Evolutionary conservation across 2,888 invertebrate species (phyloP).

Genomic region (Tribolium freemani): DNA sequence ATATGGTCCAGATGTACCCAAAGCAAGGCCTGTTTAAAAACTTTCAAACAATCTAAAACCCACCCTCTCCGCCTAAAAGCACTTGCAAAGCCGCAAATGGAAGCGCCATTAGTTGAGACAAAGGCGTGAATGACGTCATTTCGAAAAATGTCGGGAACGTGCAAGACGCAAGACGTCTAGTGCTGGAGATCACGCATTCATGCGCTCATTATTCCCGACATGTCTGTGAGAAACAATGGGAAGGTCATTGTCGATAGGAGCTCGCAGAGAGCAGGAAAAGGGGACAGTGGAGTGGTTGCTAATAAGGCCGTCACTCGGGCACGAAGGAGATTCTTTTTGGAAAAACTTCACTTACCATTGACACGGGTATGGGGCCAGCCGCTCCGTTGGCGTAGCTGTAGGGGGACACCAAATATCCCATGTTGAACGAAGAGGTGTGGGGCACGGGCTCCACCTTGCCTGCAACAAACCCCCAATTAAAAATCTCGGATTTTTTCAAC

Average conservation of each 20-base stretch:
- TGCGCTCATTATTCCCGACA: slow-evolving; percentile 44
- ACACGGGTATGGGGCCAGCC: slow-evolving; percentile 86
- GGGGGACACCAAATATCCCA: slow-evolving; percentile 93
- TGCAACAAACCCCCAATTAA: slow-evolving; percentile 67
- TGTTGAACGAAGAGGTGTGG: slow-evolving; percentile 87
- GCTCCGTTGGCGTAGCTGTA: slow-evolving; percentile 92
- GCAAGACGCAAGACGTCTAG: slow-evolving; percentile 15
- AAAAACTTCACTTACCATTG: slow-evolving; percentile 82
- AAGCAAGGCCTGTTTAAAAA: background rate
- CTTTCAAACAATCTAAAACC: background rate
- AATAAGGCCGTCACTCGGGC: slow-evolving; percentile 40
- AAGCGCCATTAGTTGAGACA: slow-evolving; percentile 2
- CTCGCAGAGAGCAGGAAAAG: slow-evolving; percentile 37
- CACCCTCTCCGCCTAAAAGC: slow-evolving; percentile 4
- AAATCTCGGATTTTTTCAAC: background rate
- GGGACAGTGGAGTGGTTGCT: slow-evolving; percentile 42
- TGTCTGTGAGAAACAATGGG: slow-evolving; percentile 44
- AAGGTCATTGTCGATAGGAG: slow-evolving; percentile 44
- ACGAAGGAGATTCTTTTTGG: slow-evolving; percentile 14
- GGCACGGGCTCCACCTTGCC: slow-evolving; percentile 87
- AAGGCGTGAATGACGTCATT: slow-evolving; percentile 14
- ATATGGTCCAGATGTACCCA: slow-evolving; percentile 28
- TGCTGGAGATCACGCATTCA: slow-evolving; percentile 17
- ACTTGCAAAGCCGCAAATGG: slow-evolving; percentile 8
- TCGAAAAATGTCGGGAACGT: background rate